phyloP scores from a whole-genome alignment of 2,888 invertebrate species.

The Apotomis capreana region DNA sequence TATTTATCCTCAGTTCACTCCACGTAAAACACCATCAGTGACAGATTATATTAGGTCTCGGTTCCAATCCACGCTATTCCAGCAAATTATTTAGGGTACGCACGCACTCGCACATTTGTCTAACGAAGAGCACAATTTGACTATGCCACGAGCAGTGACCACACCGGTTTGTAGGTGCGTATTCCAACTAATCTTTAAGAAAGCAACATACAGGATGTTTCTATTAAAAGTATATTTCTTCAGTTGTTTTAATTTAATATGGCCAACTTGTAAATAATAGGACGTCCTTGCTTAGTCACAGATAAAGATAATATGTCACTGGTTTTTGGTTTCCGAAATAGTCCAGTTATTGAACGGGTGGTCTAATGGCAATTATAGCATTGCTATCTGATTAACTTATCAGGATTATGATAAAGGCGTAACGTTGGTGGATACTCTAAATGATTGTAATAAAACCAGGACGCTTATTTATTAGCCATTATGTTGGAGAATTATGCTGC shows the following conservation, averaged over 20 bases:
- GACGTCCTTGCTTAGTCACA: too few species aligned
- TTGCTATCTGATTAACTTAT: constrained; percentile 28
- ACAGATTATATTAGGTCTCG: not conserved
- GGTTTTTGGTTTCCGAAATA: not conserved
- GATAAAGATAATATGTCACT: too few species aligned
- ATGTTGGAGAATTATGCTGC: too few species aligned
- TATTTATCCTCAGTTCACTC: constrained; percentile 6
- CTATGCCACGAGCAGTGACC: constrained; percentile 14
- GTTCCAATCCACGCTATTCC: not conserved
- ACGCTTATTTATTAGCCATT: too few species aligned
- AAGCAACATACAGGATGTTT: constrained; percentile 27
- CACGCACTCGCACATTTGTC: not conserved
- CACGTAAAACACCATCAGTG: not conserved
- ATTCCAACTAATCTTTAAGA: constrained; percentile 33
- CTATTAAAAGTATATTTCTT: not conserved
- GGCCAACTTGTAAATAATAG: too few species aligned
- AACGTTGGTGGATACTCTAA: not conserved
- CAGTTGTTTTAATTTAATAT: not conserved
- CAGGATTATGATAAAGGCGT: constrained; percentile 1
- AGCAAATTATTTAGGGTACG: not conserved
- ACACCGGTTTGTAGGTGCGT: constrained; percentile 32
- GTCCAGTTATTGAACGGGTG: not conserved
- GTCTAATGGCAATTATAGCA: constrained; percentile 7
- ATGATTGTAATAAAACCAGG: not conserved
- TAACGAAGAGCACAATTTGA: constrained; percentile 15